Base-by-base conservation (phyloP, 2,888 invertebrate genomes). In the Gasteruption jaculator region DNA sequence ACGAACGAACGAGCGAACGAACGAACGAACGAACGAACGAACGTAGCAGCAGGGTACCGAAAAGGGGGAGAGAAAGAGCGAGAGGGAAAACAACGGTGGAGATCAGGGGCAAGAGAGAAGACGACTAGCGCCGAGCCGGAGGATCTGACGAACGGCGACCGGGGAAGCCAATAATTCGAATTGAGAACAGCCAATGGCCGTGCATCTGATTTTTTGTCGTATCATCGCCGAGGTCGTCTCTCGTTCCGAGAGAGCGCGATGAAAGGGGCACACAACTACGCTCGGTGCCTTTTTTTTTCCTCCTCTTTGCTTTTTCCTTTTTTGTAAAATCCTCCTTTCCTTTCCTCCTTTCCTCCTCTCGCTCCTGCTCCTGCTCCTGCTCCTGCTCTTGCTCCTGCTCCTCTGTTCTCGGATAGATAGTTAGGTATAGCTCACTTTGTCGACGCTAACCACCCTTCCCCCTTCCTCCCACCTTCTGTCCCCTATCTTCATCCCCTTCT, bases 181-280 rank as follows among this genome's bases (percentile, higher is more conserved):
- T 68, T 68, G 68, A 67, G 68, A 68, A 65, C 68, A 67, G 69
- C 68, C 69, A 69, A 68, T 68, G 68, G 68, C 68, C 66, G 67
- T 63, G 68, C 68, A 68, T 68, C 67, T 67, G 67, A 67, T 68
- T 69, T 69, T 68, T 69, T 68, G 66, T 68, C 66, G 63, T 64
- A 68, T 65, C 63, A 61, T 63, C 64, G 63, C 56, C 58, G 59
- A 57, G 59, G 57, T 58, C 58, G 58, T 46, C 56, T 52, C 54
- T 48, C 49, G 20, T 15, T 25, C 36, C 19, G 22, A 26, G 27
- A 5, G n/a, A 51, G 43, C 42, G 45, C 50, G 43, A 48, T 51
- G 49, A 51, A 49, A 52, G 52, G 52, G 52, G 52, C 52, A n/a
- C n/a, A n/a, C n/a, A n/a, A n/a, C n/a, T n/a, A n/a, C 52, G 52